Percentiles rank a stretch among this genome's conserved stretches.
These are phyloP conservation scores for Coregonus clupeaformis DNA, from an alignment of 2,113 vertebrate species.

Conservation along the genomic window DNA sequence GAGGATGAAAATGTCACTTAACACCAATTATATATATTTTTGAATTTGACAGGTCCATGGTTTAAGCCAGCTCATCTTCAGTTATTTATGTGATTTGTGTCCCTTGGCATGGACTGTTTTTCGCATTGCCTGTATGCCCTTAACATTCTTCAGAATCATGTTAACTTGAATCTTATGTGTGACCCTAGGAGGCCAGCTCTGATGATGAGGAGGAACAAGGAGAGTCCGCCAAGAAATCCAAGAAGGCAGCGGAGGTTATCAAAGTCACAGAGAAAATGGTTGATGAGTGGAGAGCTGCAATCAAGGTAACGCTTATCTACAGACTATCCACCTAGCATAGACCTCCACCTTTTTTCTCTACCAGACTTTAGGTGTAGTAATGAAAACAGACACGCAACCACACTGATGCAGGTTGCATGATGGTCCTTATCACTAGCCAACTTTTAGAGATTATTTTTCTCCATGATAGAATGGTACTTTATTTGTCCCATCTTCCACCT, in stretches of 20 bases:
- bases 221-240: constrained; percentile 51
- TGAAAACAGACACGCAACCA: no score
- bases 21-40: no score
- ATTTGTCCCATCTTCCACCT: background rate
- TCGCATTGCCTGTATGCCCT: background rate
- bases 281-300: constrained; percentile 78
- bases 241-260: constrained; percentile 60
- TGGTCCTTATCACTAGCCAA: no score
- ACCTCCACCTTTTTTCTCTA: background rate
- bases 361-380: background rate
- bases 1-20: no score
- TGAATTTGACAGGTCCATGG: no score
- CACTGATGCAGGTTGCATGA: no score
- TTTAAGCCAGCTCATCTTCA: no score
- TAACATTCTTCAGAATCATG: background rate
- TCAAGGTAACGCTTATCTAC: constrained; percentile 68
- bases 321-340: no score
- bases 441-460: no score
- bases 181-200: constrained; percentile 77
- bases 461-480: no score
- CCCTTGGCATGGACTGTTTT: background rate
- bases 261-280: constrained; percentile 87
- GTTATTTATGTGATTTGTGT: background rate
- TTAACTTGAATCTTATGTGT: background rate
- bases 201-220: constrained; percentile 28